Evolutionary conservation across 2,888 invertebrate genomes (phyloP).

Genomic region (Oxycera nigricornis): DNA sequence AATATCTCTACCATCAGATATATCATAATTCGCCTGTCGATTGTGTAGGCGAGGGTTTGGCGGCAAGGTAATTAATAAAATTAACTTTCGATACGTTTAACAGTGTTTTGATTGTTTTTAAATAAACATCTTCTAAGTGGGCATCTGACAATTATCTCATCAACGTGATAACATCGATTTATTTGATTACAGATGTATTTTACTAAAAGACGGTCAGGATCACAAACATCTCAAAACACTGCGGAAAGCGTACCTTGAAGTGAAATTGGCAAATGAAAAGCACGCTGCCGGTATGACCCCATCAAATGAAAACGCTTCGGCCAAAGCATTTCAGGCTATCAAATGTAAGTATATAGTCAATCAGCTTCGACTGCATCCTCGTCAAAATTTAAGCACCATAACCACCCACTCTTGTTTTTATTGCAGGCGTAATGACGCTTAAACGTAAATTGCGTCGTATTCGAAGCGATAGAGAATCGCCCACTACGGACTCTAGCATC

Average conservation of each 20-base stretch:
- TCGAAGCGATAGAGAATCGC: conserved; percentile 59
- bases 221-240: conserved; percentile 59
- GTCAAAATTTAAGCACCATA: no score
- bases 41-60: conserved; percentile 60
- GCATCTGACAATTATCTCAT: no score
- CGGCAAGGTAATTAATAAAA: conserved; percentile 54
- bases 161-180: no score
- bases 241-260: conserved; percentile 59
- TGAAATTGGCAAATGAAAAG: conserved; percentile 58
- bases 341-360: conserved; percentile 54
- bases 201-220: conserved; percentile 59
- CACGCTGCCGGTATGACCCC: conserved; percentile 48
- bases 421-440: conserved; percentile 59
- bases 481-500: conserved; percentile 53
- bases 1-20: conserved; percentile 61
- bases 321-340: conserved; percentile 61
- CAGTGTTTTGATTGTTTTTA: no score
- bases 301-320: conserved; percentile 55
- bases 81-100: background rate
- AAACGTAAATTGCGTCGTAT: conserved; percentile 61
- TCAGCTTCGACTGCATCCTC: background rate
- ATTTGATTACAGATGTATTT: conserved; percentile 57
- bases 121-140: no score
- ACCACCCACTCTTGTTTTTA: no score
- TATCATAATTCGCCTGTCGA: conserved; percentile 59